Evolutionary conservation across 2,888 invertebrate genomes (phyloP), one percentile per base, ranked within the genome.

Genomic region (Griposia aprilina): DNA sequence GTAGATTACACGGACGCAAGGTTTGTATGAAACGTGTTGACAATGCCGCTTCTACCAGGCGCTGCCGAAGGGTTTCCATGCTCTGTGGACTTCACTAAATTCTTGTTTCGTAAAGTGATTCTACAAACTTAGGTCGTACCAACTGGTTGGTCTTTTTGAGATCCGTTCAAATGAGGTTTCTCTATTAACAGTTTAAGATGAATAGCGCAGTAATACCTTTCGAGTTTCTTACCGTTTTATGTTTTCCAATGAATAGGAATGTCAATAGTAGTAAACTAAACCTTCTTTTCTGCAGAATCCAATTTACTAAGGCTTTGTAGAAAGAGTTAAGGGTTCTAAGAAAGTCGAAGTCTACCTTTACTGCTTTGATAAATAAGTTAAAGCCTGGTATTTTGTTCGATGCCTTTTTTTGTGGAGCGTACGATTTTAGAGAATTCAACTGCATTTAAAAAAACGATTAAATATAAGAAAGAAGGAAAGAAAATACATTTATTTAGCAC

Each of bases 241-340:
- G 68, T 74, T 52, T 62, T 52, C 52, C 69, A 74, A 70, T 85
- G 85, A 82, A 82, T 74, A 52, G 62, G 68, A 81, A 86, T 73
- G 66, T 75, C 72, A 70, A 67, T 83, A 60, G 55, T 45, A 66
- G 52, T 81, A 81, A 81, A 74, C 65, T 67, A 52, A 85, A 81
- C 26, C 69, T 57, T 57, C 5, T 66, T 74, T 84, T 59, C 74
- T 74, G 26, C 36, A 66, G 50, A 70, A 84, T 81, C 45, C 81
- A 81, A 85, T 85, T 85, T 85, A 81, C 66, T 67, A 57, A 65
- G 69, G 81, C 62, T 74, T 82, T 69, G 65, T 55, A 69, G 74
- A 74, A 82, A 74, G 48, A 59, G 55, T 66, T 70, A 60, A 50
- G 36, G 41, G 52, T 52, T 80, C 6, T 72, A 45, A 36, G 8